Evolutionary conservation across 1,140 invertebrate species (phyloP).

Genomic region (Capitella teleta): DNA sequence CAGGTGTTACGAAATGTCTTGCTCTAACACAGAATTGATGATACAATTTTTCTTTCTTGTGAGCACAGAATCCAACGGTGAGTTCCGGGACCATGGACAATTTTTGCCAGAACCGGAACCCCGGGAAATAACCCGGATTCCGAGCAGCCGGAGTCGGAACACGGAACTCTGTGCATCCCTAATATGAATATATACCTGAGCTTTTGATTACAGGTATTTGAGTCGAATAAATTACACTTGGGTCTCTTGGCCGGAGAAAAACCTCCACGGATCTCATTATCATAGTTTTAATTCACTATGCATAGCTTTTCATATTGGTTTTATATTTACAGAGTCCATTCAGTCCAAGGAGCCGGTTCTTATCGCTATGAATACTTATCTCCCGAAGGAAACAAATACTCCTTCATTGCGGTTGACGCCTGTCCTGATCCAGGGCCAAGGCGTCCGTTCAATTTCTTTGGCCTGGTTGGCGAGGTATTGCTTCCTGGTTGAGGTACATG

Average conservation of each 20-base stretch:
- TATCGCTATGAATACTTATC: constrained; percentile 58
- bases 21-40: too few species aligned
- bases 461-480: constrained; percentile 49
- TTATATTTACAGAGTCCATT: constrained; percentile 53
- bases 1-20: too few species aligned
- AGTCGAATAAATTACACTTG: background rate
- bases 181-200: background rate
- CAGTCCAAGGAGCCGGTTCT: constrained; percentile 67
- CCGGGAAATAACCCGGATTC: too few species aligned
- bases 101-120: too few species aligned
- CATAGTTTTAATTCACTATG: background rate
- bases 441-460: constrained; percentile 87
- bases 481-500: background rate
- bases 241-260: background rate
- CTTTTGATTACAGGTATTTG: background rate
- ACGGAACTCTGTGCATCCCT: too few species aligned
- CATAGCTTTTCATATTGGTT: constrained; percentile 1
- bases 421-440: constrained; percentile 68
- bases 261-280: background rate
- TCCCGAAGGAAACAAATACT: constrained; percentile 49
- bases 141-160: too few species aligned
- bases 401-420: constrained; percentile 80
- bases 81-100: too few species aligned
- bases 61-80: too few species aligned
- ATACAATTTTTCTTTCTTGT: too few species aligned